Evolutionary conservation across 2,888 invertebrate genomes (phyloP), one percentile per base, ranked within the genome.

Genomic region (Timema cristinae): DNA sequence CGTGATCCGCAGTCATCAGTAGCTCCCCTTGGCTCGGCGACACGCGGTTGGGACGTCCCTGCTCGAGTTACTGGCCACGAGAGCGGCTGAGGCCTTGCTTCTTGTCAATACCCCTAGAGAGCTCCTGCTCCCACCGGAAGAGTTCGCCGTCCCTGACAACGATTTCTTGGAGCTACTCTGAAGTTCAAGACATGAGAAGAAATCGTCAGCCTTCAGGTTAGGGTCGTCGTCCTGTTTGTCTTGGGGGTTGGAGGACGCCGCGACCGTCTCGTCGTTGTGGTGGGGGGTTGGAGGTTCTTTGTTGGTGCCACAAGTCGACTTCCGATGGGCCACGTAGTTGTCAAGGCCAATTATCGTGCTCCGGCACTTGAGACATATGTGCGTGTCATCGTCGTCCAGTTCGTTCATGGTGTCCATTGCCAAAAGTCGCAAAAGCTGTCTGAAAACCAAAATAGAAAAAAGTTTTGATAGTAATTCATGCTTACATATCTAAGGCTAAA

Each of bases 281-380:
- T 50, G 15, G n/a, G 50, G 15, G 69, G 77, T 77, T n/a, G 75
- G 78, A 50, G 47, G 47, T 79, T 68, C 73, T 73, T 73, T 80
- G 78, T 61, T 76, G 75, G 69, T 76, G 49, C 84, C 84, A 77
- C 94, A 94, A 76, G 87, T 87, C 51, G 86, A 84, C 79, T 93
- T 93, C 63, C 95, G 88, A 79, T 97, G 96, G 56, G 87, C 86
- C 49, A 97, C 88, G 80, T 97, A 97, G 80, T 91, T 92, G 61
- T 92, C 91, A n/a, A 97, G 84, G 0, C 96, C 96, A 13, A 52
- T 52, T 73, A 96, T 90, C 5, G 95, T 94, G 16, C 86, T 81
- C 77, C 92, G 91, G 83, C 96, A 97, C 79, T 92, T 93, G 78
- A 95, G 89, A 82, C 96, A 97, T 75, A 93, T 88, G 80, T 97